phyloP scores from a whole-genome alignment of 2,113 vertebrate genomes.

The Tonatia bakeri region DNA sequence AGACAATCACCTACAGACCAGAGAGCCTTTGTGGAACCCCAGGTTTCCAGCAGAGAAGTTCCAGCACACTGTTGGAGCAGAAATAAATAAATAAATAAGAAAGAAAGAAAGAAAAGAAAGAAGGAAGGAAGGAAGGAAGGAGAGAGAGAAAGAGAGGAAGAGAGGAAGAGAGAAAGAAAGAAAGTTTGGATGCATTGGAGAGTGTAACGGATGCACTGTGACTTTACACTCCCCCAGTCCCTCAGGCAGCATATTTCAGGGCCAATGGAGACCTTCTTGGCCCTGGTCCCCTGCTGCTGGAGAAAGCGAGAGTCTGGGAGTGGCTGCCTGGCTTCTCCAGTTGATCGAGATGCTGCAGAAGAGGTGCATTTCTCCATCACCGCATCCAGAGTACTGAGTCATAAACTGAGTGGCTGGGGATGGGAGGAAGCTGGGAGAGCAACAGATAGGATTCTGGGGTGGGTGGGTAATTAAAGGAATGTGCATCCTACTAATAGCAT shows the following conservation, averaged over 20 bases:
- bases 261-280: neutral
- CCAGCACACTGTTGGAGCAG: neutral
- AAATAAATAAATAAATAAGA: neutral
- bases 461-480: neutral
- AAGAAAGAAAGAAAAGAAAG: no score
- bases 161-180: no score
- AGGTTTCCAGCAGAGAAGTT: neutral
- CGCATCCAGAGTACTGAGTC: neutral
- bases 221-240: accelerated
- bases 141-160: no score
- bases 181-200: neutral
- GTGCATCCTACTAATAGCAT: neutral
- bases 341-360: neutral
- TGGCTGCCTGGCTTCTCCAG: neutral
- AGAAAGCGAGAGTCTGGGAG: neutral
- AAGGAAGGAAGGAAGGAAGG: no score
- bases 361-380: neutral
- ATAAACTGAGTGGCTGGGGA: neutral
- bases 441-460: neutral
- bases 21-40: neutral
- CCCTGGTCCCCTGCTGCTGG: neutral
- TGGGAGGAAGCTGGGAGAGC: neutral
- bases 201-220: neutral
- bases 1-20: neutral
- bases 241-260: neutral